A percentile compares a stretch with the other conserved stretches of the same genome.
phyloP scores from a whole-genome alignment of 2,113 vertebrate genomes.

The Theristicus caerulescens region DNA sequence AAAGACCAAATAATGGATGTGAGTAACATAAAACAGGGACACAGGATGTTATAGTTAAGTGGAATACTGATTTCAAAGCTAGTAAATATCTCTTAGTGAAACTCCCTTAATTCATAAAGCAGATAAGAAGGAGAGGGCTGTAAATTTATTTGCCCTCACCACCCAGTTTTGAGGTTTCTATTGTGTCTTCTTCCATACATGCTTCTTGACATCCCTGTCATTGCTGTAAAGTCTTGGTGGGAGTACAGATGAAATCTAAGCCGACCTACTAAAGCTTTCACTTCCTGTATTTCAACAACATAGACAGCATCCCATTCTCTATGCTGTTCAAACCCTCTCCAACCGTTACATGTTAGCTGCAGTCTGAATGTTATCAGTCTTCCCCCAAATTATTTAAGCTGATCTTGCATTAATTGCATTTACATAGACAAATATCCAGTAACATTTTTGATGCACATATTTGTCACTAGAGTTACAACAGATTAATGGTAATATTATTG shows the following conservation, averaged over 20 bases:
- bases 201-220: not conserved
- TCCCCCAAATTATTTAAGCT: not conserved
- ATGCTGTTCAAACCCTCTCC: not conserved
- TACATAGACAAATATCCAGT: not conserved
- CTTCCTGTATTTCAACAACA: not conserved
- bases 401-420: not conserved
- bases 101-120: not conserved
- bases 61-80: not conserved
- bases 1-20: not conserved
- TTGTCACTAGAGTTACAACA: not conserved
- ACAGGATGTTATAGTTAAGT: not conserved
- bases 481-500: not conserved
- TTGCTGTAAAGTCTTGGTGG: not conserved
- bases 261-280: not conserved
- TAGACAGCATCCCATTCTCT: not conserved
- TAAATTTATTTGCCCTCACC: not conserved
- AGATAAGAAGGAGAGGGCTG: not conserved
- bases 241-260: not conserved
- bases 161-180: not conserved
- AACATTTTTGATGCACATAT: not conserved
- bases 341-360: rapidly evolving
- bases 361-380: not conserved
- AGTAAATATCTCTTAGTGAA: not conserved
- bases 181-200: not conserved
- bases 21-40: not conserved